Percentiles rank a stretch among this genome's conserved stretches.
phyloP scores from a whole-genome alignment of 2,113 vertebrate genomes.

The Aptenodytes forsteri region DNA sequence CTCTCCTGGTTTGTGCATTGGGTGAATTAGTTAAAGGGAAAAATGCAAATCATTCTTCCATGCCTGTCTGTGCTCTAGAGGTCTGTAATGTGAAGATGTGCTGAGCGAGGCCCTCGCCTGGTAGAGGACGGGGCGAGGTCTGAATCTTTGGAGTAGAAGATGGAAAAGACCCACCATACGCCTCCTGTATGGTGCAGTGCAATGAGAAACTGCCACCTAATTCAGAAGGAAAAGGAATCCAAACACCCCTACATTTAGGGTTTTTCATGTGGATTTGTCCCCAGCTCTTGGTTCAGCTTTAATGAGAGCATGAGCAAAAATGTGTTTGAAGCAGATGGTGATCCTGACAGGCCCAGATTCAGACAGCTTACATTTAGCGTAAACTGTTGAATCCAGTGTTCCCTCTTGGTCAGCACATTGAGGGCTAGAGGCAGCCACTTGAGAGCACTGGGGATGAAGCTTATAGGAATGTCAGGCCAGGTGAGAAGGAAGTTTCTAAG shows the following conservation, averaged over 20 bases:
- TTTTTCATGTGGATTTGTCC: background rate
- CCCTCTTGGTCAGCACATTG: accelerated
- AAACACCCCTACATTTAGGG: background rate
- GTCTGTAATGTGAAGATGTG: background rate
- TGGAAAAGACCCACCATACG: background rate
- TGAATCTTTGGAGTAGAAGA: background rate
- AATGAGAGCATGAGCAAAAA: background rate
- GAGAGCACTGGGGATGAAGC: background rate
- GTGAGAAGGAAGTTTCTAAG: background rate
- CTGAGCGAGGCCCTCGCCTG: background rate
- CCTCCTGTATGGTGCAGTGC: background rate
- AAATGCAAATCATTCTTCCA: background rate
- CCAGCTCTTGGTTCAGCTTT: background rate
- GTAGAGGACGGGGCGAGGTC: background rate
- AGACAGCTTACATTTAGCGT: background rate
- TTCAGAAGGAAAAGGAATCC: background rate
- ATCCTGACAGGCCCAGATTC: background rate
- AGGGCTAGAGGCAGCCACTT: background rate
- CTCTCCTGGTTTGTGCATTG: background rate
- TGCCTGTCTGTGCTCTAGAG: background rate
- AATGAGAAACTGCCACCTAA: background rate
- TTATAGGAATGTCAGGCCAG: background rate
- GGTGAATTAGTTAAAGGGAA: background rate
- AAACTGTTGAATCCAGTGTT: background rate
- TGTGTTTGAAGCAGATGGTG: background rate